Conservation (phyloP, 1,140 invertebrate species). For the Sarcophaga bullata region DNA sequence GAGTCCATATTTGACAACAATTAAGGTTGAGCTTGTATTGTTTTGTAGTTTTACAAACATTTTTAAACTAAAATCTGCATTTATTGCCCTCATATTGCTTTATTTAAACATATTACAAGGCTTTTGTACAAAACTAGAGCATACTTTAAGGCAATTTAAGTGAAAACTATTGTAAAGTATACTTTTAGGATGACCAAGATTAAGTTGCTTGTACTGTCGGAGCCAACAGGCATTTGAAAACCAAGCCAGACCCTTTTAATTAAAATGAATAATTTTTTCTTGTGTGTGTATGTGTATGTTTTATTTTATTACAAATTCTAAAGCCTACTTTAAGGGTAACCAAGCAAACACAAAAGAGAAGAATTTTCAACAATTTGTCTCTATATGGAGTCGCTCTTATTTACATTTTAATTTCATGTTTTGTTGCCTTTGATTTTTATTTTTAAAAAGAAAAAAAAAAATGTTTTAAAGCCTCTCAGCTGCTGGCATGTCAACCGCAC, state of each 20-base stretch:
- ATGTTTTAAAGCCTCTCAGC: too few relatives aligned
- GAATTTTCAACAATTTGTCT: not conserved
- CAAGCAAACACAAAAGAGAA: slow-evolving; percentile 14
- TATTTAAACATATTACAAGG: too few relatives aligned
- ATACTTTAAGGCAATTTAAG: not conserved
- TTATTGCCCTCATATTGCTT: too few relatives aligned
- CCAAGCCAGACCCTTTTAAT: not conserved
- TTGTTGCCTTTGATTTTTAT: too few relatives aligned
- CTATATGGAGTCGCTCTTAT: not conserved
- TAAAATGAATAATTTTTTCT: too few relatives aligned
- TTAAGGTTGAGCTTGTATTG: too few relatives aligned
- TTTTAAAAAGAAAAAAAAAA: too few relatives aligned
- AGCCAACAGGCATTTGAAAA: not conserved
- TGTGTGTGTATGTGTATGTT: not conserved
- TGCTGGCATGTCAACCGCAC: too few relatives aligned
- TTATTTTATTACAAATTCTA: not conserved
- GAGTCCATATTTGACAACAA: too few relatives aligned
- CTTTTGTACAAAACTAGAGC: not conserved
- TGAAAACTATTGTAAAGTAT: not conserved
- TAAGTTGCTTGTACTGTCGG: not conserved
- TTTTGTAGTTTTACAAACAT: too few relatives aligned
- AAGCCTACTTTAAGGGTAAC: not conserved
- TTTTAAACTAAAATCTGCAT: too few relatives aligned
- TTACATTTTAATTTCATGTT: too few relatives aligned
- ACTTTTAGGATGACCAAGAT: not conserved